phyloP scores from a whole-genome alignment of 1,140 invertebrate species.

The Drosophila ohnishii region DNA sequence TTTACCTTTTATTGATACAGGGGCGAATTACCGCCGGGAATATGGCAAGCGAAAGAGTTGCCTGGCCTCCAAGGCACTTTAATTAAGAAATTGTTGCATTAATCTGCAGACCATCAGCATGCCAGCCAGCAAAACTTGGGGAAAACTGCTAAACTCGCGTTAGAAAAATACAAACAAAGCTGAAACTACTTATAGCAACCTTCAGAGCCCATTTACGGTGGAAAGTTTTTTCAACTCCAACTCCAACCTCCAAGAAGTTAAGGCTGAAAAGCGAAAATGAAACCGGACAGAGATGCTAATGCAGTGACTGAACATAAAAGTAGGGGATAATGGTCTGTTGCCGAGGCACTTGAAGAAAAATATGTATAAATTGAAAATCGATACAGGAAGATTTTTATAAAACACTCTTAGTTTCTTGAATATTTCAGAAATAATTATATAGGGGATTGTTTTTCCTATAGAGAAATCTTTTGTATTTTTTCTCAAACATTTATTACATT shows the following conservation, averaged over 20 bases:
- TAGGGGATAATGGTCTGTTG: slow-evolving; percentile 12
- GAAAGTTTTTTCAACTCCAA: slow-evolving; percentile 48
- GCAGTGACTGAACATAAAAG: slow-evolving; percentile 22
- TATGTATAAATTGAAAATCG: not conserved
- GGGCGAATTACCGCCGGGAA: slow-evolving; percentile 37
- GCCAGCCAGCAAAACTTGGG: slow-evolving; percentile 10
- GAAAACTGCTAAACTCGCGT: slow-evolving; percentile 14
- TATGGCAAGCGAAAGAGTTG: slow-evolving; percentile 51
- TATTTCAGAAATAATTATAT: not conserved
- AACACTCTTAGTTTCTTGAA: not conserved
- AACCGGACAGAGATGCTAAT: slow-evolving; percentile 43
- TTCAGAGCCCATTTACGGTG: slow-evolving; percentile 35
- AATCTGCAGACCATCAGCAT: slow-evolving; percentile 22
- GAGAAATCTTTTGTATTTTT: not conserved
- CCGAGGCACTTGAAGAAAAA: not conserved
- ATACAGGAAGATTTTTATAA: not conserved
- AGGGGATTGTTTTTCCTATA: not conserved
- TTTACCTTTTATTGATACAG: slow-evolving; percentile 43
- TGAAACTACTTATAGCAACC: slow-evolving; percentile 45
- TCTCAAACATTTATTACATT: not conserved
- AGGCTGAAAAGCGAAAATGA: slow-evolving; percentile 48
- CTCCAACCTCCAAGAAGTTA: slow-evolving; percentile 58
- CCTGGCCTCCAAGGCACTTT: slow-evolving; percentile 31
- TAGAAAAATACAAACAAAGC: slow-evolving; percentile 26
- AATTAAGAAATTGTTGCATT: slow-evolving; percentile 59